phyloP scores from a whole-genome alignment of 2,113 vertebrate genomes.

The Notothenia rossii region DNA sequence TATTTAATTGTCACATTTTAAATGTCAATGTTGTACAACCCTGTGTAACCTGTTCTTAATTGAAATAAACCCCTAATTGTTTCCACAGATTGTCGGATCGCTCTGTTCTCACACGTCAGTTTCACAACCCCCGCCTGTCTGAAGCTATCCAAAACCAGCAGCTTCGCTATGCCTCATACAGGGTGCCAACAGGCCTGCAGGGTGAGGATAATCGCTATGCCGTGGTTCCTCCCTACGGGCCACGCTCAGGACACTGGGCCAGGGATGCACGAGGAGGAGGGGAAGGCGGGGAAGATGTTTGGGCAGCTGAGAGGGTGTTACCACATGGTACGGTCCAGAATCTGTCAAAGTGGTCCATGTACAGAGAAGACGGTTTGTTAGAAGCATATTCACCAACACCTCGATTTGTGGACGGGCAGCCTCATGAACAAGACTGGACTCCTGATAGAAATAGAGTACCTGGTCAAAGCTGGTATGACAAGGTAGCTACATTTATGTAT shows the following conservation, averaged over 20 bases:
- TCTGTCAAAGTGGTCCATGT: slow-evolving; percentile 83
- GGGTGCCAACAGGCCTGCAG: slow-evolving; percentile 75
- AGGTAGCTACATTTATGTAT: slow-evolving; percentile 69
- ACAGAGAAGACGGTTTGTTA: slow-evolving; percentile 79
- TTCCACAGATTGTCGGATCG: slow-evolving; percentile 70
- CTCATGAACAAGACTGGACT: slow-evolving; percentile 73
- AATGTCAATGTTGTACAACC: not conserved
- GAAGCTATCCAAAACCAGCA: slow-evolving; percentile 82
- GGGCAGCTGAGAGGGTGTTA: slow-evolving; percentile 84
- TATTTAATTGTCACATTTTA: not conserved
- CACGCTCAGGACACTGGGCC: slow-evolving; percentile 86
- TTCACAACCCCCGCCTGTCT: slow-evolving; percentile 73
- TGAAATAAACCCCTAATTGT: not conserved
- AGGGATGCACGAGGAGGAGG: slow-evolving; percentile 73
- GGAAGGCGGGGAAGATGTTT: slow-evolving; percentile 80
- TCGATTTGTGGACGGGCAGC: slow-evolving; percentile 55
- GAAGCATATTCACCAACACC: slow-evolving; percentile 72
- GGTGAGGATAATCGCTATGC: slow-evolving; percentile 86
- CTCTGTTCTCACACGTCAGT: slow-evolving; percentile 73
- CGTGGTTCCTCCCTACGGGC: slow-evolving; percentile 89
- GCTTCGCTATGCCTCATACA: slow-evolving; percentile 79
- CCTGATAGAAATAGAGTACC: slow-evolving; percentile 79
- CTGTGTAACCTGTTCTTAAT: not conserved
- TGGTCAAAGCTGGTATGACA: slow-evolving; percentile 86
- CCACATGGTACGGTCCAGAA: slow-evolving; percentile 82